These are phyloP conservation scores for Gibbula magus DNA, from an alignment of 2,888 invertebrate species.

Conservation along the genomic window DNA sequence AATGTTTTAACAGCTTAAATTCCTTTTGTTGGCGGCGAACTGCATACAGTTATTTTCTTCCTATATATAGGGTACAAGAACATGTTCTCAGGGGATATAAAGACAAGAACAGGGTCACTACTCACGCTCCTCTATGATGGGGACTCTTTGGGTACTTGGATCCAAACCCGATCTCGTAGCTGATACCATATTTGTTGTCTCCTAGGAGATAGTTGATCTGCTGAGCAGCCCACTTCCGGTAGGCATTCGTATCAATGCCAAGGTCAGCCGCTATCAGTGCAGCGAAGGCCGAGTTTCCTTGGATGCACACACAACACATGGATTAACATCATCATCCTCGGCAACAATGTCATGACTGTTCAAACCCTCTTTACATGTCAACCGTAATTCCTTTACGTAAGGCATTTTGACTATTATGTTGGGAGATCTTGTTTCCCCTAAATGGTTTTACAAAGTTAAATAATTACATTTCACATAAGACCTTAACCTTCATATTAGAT, in stretches of 20 bases:
- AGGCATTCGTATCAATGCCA: slow-evolving; percentile 48
- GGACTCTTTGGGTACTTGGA: slow-evolving; percentile 53
- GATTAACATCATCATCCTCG: too few relatives aligned
- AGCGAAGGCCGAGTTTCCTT: slow-evolving; percentile 61
- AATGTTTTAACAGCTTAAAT: too few relatives aligned
- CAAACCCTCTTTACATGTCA: too few relatives aligned
- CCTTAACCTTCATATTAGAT: too few relatives aligned
- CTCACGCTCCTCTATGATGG: slow-evolving; percentile 58
- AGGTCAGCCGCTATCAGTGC: slow-evolving; percentile 61
- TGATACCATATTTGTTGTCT: slow-evolving; percentile 43
- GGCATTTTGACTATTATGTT: too few relatives aligned
- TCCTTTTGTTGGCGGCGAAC: background rate
- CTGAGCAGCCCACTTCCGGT: slow-evolving; percentile 54
- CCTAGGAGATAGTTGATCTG: slow-evolving; percentile 67
- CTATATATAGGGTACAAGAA: background rate
- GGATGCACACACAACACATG: background rate
- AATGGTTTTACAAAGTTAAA: too few relatives aligned
- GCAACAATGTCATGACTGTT: too few relatives aligned
- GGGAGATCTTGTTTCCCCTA: too few relatives aligned
- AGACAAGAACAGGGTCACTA: background rate
- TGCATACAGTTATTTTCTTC: background rate
- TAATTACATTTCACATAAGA: too few relatives aligned
- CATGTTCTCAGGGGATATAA: background rate
- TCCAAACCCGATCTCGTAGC: slow-evolving; percentile 61
- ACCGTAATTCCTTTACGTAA: too few relatives aligned